Conservation (phyloP, 2,113 vertebrate species). For the Rhizomys pruinosus region DNA sequence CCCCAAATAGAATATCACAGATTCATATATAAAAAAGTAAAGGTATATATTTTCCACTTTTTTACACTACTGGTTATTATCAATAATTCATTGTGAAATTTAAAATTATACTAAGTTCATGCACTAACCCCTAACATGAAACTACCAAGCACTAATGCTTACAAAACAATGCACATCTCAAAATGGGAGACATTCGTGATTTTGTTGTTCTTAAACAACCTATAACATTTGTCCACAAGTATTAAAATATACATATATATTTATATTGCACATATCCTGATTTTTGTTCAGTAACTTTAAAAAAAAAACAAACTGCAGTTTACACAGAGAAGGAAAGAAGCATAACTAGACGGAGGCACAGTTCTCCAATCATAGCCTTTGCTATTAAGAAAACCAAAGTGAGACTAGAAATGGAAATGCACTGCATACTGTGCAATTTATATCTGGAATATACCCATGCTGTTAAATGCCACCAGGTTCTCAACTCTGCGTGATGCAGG, state of each 20-base stretch:
- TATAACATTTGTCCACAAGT: too few relatives aligned
- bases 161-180: constrained; percentile 99
- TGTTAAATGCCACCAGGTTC: too few relatives aligned
- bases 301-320: constrained; percentile 82
- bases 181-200: constrained; percentile 99
- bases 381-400: background rate
- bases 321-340: constrained; percentile 69
- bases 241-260: too few relatives aligned
- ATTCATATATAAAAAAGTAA: constrained; percentile 76
- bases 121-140: constrained; percentile 94
- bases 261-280: constrained; percentile 96
- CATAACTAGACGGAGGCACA: constrained; percentile 64
- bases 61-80: constrained; percentile 84
- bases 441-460: constrained; percentile 23
- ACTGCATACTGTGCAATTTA: constrained; percentile 6
- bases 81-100: constrained; percentile 84
- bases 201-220: too few relatives aligned
- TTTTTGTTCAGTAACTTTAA: constrained; percentile 80
- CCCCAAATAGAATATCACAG: constrained; percentile 85
- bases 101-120: constrained; percentile 96
- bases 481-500: too few relatives aligned
- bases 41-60: constrained; percentile 58
- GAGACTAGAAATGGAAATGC: background rate
- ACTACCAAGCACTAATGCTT: constrained; percentile 95
- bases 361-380: constrained; percentile 72